phyloP scores from a whole-genome alignment of 2,113 vertebrate species.

The Menura novaehollandiae region DNA sequence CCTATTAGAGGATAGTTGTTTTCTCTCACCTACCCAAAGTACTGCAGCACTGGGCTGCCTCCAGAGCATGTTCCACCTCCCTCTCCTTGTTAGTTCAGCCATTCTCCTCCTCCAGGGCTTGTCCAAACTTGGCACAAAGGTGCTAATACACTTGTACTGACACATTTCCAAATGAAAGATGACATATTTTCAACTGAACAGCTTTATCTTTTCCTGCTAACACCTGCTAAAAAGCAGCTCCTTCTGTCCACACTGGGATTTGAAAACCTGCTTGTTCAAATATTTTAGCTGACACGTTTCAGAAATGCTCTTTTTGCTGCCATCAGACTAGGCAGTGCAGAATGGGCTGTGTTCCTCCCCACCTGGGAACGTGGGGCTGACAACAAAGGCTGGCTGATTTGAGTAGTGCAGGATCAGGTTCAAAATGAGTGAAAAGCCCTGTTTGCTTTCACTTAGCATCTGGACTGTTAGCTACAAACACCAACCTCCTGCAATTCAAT shows the following conservation, averaged over 20 bases:
- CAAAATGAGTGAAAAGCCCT: neutral
- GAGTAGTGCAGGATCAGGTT: neutral
- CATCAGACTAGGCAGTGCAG: neutral
- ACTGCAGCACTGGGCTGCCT: neutral
- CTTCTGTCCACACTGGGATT: conserved; percentile 20
- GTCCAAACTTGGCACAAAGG: conserved; percentile 16
- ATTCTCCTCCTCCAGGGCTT: neutral
- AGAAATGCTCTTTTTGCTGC: neutral
- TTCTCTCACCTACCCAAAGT: neutral
- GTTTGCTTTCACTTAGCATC: neutral
- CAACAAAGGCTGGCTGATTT: neutral
- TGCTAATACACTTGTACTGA: conserved; percentile 25
- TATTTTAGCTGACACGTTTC: conserved; percentile 21
- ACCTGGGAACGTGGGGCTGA: neutral
- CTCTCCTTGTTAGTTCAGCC: neutral
- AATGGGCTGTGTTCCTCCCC: neutral
- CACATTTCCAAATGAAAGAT: conserved; percentile 46
- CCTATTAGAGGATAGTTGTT: neutral
- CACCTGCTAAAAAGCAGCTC: conserved; percentile 46
- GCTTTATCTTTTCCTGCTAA: conserved; percentile 39
- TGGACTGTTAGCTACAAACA: neutral
- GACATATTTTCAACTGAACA: conserved; percentile 49
- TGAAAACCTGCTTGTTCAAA: conserved; percentile 17
- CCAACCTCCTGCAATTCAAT: rapidly evolving
- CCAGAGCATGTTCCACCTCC: neutral